Evolutionary conservation across 2,113 vertebrate genomes (phyloP).

Genomic region (Rattus norvegicus): GRCr8 NC_086029.1:48492501-48493000

Average conservation of each 20-base stretch:
- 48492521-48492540: slow-evolving; percentile 51
- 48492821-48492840: not conserved
- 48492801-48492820: not conserved
- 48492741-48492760: not conserved
- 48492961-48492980: fast-evolving
- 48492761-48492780: not conserved
- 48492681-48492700: not conserved
- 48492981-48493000: fast-evolving
- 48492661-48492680: slow-evolving; percentile 58
- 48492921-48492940: not conserved
- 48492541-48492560: slow-evolving; percentile 38
- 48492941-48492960: not conserved
- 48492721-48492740: not conserved
- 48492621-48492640: slow-evolving; percentile 54
- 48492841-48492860: not conserved
- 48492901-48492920: not conserved
- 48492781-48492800: not conserved
- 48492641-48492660: slow-evolving; percentile 40
- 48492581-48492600: slow-evolving; percentile 66
- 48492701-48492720: not conserved
- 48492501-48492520: slow-evolving; percentile 53
- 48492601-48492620: slow-evolving; percentile 53
- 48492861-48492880: not conserved
- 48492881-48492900: too few relatives aligned
- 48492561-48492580: slow-evolving; percentile 72